phyloP scores from a whole-genome alignment of 2,888 invertebrate genomes.

The Drosophila prolongata region DNA sequence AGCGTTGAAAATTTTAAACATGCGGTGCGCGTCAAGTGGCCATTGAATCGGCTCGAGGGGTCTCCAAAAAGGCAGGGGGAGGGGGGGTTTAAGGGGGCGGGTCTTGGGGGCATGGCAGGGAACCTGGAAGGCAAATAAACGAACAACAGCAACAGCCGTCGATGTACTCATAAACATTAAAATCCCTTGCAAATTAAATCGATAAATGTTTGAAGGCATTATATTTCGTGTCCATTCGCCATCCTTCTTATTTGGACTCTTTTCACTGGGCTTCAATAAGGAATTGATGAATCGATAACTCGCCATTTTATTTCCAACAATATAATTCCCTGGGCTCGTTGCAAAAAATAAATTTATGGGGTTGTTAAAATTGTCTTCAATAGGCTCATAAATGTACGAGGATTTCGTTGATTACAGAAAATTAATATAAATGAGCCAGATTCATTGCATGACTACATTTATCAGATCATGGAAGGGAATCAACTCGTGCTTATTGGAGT shows the following conservation, averaged over 20 bases:
- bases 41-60: slow-evolving; percentile 32
- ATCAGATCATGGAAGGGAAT: neutral
- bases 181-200: slow-evolving; percentile 51
- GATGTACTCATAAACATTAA: slow-evolving; percentile 48
- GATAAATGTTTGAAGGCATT: slow-evolving; percentile 42
- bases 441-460: neutral
- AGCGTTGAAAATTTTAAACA: slow-evolving; percentile 54
- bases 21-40: slow-evolving; percentile 57
- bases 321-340: slow-evolving; percentile 1
- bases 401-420: slow-evolving; percentile 1
- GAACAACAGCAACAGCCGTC: slow-evolving; percentile 13
- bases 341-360: slow-evolving; percentile 6
- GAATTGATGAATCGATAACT: slow-evolving; percentile 30
- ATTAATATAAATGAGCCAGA: neutral
- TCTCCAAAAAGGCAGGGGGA: neutral
- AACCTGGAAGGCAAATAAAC: slow-evolving; percentile 6
- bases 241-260: slow-evolving; percentile 10
- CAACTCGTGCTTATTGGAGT: neutral
- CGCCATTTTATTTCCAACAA: slow-evolving; percentile 15
- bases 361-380: neutral
- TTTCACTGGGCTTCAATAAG: slow-evolving; percentile 1
- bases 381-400: slow-evolving; percentile 2
- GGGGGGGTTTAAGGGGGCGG: neutral
- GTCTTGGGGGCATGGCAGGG: neutral
- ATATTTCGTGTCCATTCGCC: slow-evolving; percentile 8